Percentiles rank a stretch among this genome's conserved stretches.
These are phyloP conservation scores for Rugalucina vietnamica DNA, from an alignment of 2,888 invertebrate genomes.

Conservation along the genomic window DNA sequence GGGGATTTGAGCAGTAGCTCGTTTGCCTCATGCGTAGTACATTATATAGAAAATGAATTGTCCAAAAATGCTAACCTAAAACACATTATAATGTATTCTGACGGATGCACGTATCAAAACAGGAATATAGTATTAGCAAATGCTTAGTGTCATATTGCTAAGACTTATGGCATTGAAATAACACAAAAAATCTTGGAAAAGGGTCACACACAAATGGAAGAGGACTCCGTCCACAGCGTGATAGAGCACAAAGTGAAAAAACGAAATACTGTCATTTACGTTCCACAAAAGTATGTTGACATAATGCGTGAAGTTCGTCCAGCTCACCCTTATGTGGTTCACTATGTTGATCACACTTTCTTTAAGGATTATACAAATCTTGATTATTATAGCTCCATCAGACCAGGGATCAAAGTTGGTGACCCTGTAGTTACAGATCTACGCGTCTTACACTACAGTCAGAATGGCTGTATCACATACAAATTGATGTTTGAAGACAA, in stretches of 20 bases:
- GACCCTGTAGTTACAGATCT: conserved; percentile 47
- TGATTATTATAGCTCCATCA: conserved; percentile 25
- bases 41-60: conserved; percentile 19
- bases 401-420: conserved; percentile 35
- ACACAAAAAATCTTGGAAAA: conserved; percentile 41
- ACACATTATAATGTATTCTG: conserved; percentile 37
- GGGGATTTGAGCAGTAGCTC: conserved; percentile 30
- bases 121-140: conserved; percentile 49
- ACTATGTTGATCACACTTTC: conserved; percentile 37
- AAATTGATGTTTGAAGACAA: neutral
- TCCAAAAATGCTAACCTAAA: conserved; percentile 3
- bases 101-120: conserved; percentile 59
- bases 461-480: conserved; percentile 10
- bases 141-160: conserved; percentile 26
- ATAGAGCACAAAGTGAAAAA: conserved; percentile 40
- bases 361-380: conserved; percentile 31
- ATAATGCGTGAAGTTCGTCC: conserved; percentile 6
- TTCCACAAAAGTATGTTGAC: conserved; percentile 40
- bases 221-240: conserved; percentile 43
- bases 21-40: conserved; percentile 32
- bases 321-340: conserved; percentile 29
- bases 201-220: conserved; percentile 57
- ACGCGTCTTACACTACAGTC: conserved; percentile 25
- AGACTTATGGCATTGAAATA: conserved; percentile 26
- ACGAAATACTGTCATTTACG: conserved; percentile 34